A percentile compares a stretch with the other conserved stretches of the same genome.
Evolutionary conservation across 2,888 invertebrate genomes (phyloP).

Genomic region (Caenorhabditis sp.): DNA sequence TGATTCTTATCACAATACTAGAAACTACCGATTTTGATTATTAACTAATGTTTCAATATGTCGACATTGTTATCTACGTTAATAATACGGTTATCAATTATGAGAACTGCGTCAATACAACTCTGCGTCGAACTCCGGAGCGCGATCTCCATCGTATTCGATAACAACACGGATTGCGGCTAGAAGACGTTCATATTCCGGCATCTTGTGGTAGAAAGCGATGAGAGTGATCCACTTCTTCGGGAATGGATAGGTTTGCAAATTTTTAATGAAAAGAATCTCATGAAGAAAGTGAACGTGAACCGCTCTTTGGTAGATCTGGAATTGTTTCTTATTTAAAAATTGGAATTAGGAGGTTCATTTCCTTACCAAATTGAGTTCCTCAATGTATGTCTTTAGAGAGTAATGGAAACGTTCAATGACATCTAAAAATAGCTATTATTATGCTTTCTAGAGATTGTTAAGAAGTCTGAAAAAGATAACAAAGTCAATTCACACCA

Average conservation of each 20-base stretch:
- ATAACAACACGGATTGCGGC: conserved; percentile 41
- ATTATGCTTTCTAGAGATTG: no score
- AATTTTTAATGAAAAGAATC: conserved; percentile 32
- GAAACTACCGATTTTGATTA: not conserved
- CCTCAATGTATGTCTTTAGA: conserved; percentile 19
- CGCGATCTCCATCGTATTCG: conserved; percentile 42
- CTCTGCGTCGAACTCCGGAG: conserved; percentile 37
- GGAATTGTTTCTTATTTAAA: not conserved
- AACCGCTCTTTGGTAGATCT: conserved; percentile 34
- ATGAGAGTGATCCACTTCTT: conserved; percentile 27
- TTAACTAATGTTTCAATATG: no score
- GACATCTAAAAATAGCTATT: conserved; percentile 26
- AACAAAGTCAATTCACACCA: not conserved
- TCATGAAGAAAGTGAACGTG: conserved; percentile 44
- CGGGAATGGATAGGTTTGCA: conserved; percentile 36
- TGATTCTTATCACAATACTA: not conserved
- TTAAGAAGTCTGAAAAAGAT: no score
- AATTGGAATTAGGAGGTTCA: not conserved
- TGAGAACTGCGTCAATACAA: conserved; percentile 1
- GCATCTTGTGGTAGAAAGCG: conserved; percentile 31
- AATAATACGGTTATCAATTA: no score
- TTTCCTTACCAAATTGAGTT: conserved; percentile 16
- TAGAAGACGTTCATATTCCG: conserved; percentile 40
- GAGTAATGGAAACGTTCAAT: conserved; percentile 16
- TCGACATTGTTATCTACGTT: no score